These are phyloP conservation scores for Bos javanicus DNA, from an alignment of 2,113 vertebrate species.

Conservation along the genomic window DNA sequence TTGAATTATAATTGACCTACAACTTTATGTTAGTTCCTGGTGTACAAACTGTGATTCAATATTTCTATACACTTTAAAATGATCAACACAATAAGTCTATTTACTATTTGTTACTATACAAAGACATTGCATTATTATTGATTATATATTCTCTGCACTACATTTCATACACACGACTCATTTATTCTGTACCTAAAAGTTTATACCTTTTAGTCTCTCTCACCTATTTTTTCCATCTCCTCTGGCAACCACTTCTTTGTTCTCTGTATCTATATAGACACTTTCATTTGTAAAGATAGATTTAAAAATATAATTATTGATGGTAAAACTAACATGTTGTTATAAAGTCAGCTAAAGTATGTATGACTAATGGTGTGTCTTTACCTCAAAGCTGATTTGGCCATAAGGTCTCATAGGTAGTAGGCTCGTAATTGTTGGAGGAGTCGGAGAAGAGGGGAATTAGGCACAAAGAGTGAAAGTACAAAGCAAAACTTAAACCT, in stretches of 20 bases:
- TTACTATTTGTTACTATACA: not conserved
- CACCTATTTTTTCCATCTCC: not conserved
- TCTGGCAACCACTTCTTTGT: not conserved
- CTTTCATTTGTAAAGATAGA: not conserved
- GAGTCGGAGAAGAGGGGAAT: not conserved
- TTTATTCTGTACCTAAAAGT: not conserved
- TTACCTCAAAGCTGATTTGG: not conserved
- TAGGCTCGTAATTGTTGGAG: not conserved
- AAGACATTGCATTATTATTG: not conserved
- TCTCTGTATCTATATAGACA: not conserved
- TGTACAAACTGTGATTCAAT: not conserved
- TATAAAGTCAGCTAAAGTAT: not conserved
- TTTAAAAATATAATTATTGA: not conserved
- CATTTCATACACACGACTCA: not conserved
- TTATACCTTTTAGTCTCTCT: not conserved
- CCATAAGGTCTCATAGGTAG: not conserved
- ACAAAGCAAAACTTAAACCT: not conserved
- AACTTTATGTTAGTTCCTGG: not conserved
- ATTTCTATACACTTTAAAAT: not conserved
- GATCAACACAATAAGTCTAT: not conserved
- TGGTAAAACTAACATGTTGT: not conserved
- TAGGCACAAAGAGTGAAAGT: not conserved
- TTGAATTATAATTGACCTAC: not conserved
- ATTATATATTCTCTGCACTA: not conserved
- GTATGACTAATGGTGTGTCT: not conserved